Evolutionary conservation across 2,888 invertebrate genomes (phyloP).

Genomic region (Spodoptera picta): DNA sequence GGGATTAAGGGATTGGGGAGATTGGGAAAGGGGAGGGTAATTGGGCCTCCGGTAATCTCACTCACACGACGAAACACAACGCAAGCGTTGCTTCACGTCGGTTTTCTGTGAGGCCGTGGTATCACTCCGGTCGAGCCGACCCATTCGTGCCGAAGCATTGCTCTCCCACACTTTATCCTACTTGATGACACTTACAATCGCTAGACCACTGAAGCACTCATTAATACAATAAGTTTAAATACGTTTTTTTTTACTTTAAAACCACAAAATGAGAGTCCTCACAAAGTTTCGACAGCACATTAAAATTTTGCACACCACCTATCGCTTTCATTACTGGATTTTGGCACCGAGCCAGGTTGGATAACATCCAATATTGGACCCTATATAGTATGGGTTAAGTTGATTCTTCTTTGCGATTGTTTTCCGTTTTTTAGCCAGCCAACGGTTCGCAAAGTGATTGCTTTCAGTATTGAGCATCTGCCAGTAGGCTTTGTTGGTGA

Average conservation of each 20-base stretch:
- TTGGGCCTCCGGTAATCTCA: too few species aligned
- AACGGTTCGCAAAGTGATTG: slow-evolving; percentile 56
- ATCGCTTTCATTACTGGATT: slow-evolving; percentile 59
- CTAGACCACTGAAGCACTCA: background rate
- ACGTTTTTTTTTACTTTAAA: slow-evolving; percentile 31
- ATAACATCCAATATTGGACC: slow-evolving; percentile 45
- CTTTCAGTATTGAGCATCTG: slow-evolving; percentile 59
- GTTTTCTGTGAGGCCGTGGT: too few species aligned
- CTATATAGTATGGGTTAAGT: slow-evolving; percentile 44
- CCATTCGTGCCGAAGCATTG: too few species aligned
- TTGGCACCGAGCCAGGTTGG: slow-evolving; percentile 59
- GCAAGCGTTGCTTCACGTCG: too few species aligned
- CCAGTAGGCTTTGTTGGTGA: slow-evolving; percentile 48
- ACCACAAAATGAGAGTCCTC: slow-evolving; percentile 30
- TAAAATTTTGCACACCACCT: slow-evolving; percentile 62
- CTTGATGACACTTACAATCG: too few species aligned
- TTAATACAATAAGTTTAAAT: slow-evolving; percentile 26
- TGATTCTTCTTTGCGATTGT: slow-evolving; percentile 43
- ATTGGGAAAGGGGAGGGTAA: too few species aligned
- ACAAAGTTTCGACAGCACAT: slow-evolving; percentile 60
- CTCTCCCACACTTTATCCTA: too few species aligned
- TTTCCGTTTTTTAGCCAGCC: slow-evolving; percentile 36
- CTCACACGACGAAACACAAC: too few species aligned
- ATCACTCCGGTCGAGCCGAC: too few species aligned
- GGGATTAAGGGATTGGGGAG: too few species aligned